These are phyloP conservation scores for Mobula birostris DNA, from an alignment of 2,113 vertebrate species.

Conservation along the genomic window DNA sequence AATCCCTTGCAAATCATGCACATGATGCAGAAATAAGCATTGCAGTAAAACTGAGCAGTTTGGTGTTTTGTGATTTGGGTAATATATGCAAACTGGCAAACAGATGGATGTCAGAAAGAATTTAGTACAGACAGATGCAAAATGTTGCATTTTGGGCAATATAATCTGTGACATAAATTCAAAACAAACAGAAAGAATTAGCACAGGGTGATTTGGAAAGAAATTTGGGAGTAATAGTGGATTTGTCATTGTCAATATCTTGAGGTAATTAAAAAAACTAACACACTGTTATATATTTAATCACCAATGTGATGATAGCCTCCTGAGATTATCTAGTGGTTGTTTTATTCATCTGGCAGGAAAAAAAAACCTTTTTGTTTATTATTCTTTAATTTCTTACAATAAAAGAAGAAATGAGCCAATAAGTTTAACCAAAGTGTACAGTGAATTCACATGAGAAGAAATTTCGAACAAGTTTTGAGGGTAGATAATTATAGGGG, in stretches of 20 bases:
- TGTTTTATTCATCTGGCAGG: not conserved
- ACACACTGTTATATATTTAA: not conserved
- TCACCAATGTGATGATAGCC: not conserved
- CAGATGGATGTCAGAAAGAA: slow-evolving; percentile 8
- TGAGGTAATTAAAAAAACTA: not conserved
- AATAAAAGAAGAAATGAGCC: not conserved
- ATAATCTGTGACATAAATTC: slow-evolving; percentile 16
- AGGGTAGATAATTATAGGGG: not conserved
- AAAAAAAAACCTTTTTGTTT: not conserved
- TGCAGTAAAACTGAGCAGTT: not conserved
- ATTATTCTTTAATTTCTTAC: too few species aligned
- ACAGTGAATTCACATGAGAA: not conserved
- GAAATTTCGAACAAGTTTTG: not conserved
- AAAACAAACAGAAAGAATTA: slow-evolving; percentile 30
- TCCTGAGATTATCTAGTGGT: not conserved
- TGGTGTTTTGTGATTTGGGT: not conserved
- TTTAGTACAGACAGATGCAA: not conserved
- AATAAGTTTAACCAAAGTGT: not conserved
- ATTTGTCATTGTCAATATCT: not conserved
- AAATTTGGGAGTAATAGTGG: not conserved
- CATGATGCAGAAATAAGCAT: not conserved
- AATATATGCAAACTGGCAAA: not conserved
- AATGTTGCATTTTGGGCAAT: slow-evolving; percentile 1
- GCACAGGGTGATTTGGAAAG: not conserved
- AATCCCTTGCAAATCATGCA: not conserved